Conservation (phyloP, 2,113 vertebrate species). For the Turnix velox region DNA sequence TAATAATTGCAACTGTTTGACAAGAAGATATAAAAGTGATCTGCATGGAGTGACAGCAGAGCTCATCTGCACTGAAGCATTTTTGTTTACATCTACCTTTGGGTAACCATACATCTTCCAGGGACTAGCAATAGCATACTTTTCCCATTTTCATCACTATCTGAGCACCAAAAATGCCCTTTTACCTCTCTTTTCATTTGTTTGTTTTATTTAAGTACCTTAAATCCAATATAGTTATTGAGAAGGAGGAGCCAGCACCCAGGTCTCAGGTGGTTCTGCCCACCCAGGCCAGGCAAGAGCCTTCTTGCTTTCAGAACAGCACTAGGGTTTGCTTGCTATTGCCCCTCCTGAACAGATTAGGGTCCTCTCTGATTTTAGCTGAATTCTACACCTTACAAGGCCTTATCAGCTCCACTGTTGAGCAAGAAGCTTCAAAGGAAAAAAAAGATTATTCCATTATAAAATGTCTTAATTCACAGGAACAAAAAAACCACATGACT, state of each 20-base stretch:
- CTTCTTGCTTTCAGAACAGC: background rate
- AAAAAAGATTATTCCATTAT: background rate
- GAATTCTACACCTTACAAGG: background rate
- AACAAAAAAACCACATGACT: background rate
- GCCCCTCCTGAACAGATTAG: background rate
- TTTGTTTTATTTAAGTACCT: constrained; percentile 21
- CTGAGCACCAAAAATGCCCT: background rate
- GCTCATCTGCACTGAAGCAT: background rate
- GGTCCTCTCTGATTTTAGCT: background rate
- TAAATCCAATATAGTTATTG: background rate
- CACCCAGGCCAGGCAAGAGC: rapidly evolving
- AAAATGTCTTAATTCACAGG: background rate
- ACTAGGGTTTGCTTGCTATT: background rate
- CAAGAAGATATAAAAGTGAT: background rate
- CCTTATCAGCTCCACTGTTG: background rate
- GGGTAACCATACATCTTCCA: background rate
- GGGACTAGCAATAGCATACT: background rate
- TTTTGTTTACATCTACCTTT: constrained; percentile 2
- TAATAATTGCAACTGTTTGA: background rate
- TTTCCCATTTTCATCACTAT: background rate
- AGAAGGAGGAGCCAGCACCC: background rate
- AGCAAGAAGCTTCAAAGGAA: background rate
- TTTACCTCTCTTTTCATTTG: constrained; percentile 5
- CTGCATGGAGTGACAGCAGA: background rate
- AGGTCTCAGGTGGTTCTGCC: background rate